Base-by-base conservation (phyloP, 2,113 vertebrate species). In the Pangasianodon gigas region DNA sequence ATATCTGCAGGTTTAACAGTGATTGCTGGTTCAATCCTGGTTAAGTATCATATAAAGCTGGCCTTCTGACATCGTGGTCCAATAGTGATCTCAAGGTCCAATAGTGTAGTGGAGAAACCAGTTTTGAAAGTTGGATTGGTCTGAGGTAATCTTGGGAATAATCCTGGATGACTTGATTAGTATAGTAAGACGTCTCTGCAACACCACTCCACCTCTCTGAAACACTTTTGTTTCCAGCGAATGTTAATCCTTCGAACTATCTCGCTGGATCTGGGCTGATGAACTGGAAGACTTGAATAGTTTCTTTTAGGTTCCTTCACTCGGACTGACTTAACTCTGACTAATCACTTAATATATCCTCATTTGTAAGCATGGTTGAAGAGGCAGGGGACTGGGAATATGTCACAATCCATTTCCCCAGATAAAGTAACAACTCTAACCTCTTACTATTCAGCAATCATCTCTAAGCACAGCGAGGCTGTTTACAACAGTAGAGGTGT, bases 401-500 rank as follows among this genome's bases (percentile, higher is more conserved):
- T 10, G 11, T 13, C 9, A 21, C 54, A 26, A 84, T 84, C 82
- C 37, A 84, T 83, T 83, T 58, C 16, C 81, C 7, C 8, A 58
- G 19, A 51, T 41, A 62, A 62, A 60, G 41, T 60, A 84, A 46
- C 82, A 14, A 7, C 32, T 32, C 51, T 83, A 52, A 44, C 37
- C 58, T 29, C 82, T 62, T 62, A 21, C 37, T 29, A 84, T 62
- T 84, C 80, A 29, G 52, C 67, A 82, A 89, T 89, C 67, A 69
- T 84, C 65, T 48, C 80, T 41, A n/a, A 18, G 65, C 81, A 56
- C 37, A 29, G 52, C 26, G 26, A 75, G 24, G 67, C 69, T 56
- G 62, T 83, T 88, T 69, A 65, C 79, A 51, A 88, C 79, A 62
- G 21, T 24, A 60, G 82, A 19, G 62, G 48, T 41, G 52, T 54